Conservation (phyloP, 1,140 invertebrate genomes). For the Vanessa atalanta region DNA sequence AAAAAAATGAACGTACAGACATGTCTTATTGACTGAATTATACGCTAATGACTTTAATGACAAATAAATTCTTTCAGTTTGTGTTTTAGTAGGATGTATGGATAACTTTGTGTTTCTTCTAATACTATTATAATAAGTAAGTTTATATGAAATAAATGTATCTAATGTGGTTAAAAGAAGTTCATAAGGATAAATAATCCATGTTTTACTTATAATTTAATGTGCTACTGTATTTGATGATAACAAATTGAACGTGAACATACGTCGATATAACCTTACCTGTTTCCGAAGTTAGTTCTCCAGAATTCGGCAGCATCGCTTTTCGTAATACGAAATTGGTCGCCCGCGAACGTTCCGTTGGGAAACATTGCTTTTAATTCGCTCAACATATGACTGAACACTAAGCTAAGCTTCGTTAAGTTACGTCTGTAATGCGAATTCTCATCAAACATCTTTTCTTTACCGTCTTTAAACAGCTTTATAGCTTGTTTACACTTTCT, state of each 20-base stretch:
- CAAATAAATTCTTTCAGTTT: too few relatives aligned
- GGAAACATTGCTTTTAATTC: slow-evolving; percentile 99
- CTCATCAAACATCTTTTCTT: slow-evolving; percentile 99
- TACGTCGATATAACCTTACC: slow-evolving; percentile 82
- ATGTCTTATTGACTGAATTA: too few relatives aligned
- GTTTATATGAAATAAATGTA: too few relatives aligned
- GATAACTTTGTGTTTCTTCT: too few relatives aligned
- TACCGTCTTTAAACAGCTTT: slow-evolving; percentile 98
- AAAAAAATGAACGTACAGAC: too few relatives aligned
- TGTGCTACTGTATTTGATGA: not conserved
- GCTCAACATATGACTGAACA: slow-evolving; percentile 99
- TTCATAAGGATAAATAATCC: too few relatives aligned
- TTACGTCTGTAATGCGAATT: slow-evolving; percentile 96
- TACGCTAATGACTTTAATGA: too few relatives aligned
- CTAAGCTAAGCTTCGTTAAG: slow-evolving; percentile 98
- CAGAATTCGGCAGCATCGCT: slow-evolving; percentile 99
- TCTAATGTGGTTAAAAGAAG: too few relatives aligned
- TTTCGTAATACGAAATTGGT: slow-evolving; percentile 99
- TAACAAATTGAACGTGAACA: not conserved
- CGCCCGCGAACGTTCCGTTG: slow-evolving; percentile 96
- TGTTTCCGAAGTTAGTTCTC: slow-evolving; percentile 97
- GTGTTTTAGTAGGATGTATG: too few relatives aligned
- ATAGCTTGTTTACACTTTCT: slow-evolving; percentile 99
- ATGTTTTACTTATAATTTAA: too few relatives aligned
- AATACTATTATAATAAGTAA: too few relatives aligned